A percentile compares a stretch with the other conserved stretches of the same genome.
Evolutionary conservation across 2,113 vertebrate genomes (phyloP).

Genomic region (Sander vitreus): DNA sequence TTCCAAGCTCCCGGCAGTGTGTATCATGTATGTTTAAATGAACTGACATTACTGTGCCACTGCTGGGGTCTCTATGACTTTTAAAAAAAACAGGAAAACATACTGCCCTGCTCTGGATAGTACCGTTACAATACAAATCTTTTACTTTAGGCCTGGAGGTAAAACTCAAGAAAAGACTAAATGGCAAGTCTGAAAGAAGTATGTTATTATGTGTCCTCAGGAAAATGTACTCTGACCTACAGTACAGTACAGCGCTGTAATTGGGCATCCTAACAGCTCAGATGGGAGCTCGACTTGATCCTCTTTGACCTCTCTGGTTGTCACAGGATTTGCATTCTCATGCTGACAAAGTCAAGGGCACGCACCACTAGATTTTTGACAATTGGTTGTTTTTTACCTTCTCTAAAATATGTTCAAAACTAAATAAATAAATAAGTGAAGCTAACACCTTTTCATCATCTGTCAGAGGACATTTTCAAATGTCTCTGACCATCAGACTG

Average conservation of each 20-base stretch:
- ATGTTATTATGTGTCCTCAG: neutral
- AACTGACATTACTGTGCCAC: neutral
- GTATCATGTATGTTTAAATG: neutral
- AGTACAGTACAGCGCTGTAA: neutral
- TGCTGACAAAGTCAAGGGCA: constrained; percentile 32
- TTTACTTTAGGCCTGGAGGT: neutral
- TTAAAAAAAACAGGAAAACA: neutral
- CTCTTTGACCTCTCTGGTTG: neutral
- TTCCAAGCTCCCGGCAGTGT: neutral
- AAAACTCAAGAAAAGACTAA: neutral
- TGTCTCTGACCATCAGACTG: neutral
- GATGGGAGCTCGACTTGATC: neutral
- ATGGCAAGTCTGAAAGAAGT: neutral
- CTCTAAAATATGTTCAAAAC: neutral
- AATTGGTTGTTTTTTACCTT: neutral
- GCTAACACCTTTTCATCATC: neutral
- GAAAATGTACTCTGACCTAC: neutral
- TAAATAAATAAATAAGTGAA: constrained; percentile 11
- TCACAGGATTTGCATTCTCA: constrained; percentile 22
- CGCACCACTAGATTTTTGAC: neutral
- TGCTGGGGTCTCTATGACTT: neutral
- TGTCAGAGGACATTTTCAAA: neutral
- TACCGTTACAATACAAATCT: neutral
- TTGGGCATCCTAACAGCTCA: neutral
- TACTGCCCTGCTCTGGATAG: neutral